Evolutionary conservation across 2,888 invertebrate species (phyloP).

Genomic region (Clanis bilineata): DNA sequence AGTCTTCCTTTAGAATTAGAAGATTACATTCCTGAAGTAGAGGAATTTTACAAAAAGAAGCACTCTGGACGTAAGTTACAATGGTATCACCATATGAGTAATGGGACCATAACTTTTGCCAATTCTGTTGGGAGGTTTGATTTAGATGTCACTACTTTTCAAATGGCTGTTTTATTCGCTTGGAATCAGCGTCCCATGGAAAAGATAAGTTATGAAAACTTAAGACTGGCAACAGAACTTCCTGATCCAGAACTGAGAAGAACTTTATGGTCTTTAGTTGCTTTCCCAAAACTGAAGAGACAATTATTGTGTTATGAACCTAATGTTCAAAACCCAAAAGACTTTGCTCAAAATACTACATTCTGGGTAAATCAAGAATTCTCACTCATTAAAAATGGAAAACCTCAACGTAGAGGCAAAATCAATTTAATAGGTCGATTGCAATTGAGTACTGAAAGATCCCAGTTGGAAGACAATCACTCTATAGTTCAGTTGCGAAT

Average conservation of each 20-base stretch:
- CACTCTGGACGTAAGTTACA: conserved; percentile 98
- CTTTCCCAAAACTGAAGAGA: conserved; percentile 97
- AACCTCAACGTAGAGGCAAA: conserved; percentile 96
- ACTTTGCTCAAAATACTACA: conserved; percentile 94
- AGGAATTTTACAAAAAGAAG: conserved; percentile 98
- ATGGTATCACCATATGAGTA: conserved; percentile 99
- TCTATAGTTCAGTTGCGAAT: conserved; percentile 98
- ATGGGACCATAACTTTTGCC: conserved; percentile 98
- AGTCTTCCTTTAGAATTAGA: conserved; percentile 98
- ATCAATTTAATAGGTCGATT: conserved; percentile 97
- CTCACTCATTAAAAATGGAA: conserved; percentile 96
- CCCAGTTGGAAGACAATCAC: conserved; percentile 98
- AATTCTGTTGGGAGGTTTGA: conserved; percentile 97
- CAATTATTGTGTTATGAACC: conserved; percentile 94
- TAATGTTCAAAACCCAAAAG: conserved; percentile 92
- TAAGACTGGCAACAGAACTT: conserved; percentile 97
- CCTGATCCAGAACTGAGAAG: conserved; percentile 97
- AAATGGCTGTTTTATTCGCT: conserved; percentile 99
- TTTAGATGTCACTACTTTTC: conserved; percentile 99
- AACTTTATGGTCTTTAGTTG: conserved; percentile 97
- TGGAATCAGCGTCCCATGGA: conserved; percentile 98
- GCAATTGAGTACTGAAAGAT: conserved; percentile 96
- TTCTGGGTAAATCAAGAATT: conserved; percentile 99
- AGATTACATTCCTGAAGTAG: conserved; percentile 99
- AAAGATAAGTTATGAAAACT: conserved; percentile 97